Percentiles rank a stretch among this genome's conserved stretches.
Evolutionary conservation across 2,113 vertebrate genomes (phyloP).

Genomic region (Centropus bengalensis): DNA sequence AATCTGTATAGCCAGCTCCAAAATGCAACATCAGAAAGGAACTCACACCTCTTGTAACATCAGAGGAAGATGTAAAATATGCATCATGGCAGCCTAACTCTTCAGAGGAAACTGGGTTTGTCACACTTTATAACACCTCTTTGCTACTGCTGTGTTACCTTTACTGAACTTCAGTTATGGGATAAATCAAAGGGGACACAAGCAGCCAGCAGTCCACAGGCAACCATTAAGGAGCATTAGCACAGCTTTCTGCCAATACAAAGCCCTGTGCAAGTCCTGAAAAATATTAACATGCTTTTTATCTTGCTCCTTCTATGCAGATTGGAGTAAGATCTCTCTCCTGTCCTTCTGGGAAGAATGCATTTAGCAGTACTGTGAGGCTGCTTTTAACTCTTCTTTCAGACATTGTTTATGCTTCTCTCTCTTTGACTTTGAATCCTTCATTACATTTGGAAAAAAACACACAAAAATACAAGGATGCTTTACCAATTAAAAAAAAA

Average conservation of each 20-base stretch:
- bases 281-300: background rate
- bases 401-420: background rate
- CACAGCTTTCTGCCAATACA: background rate
- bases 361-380: background rate
- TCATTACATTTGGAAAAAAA: background rate
- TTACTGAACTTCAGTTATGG: background rate
- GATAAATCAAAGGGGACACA: slow-evolving; percentile 30
- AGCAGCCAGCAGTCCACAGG: background rate
- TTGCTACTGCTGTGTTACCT: background rate
- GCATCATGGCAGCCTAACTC: slow-evolving; percentile 50
- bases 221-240: background rate
- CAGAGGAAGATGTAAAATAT: slow-evolving; percentile 45
- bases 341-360: background rate
- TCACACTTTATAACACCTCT: slow-evolving; percentile 27
- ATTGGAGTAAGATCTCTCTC: background rate
- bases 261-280: background rate
- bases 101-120: slow-evolving; percentile 37
- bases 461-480: background rate
- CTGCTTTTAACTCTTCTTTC: background rate
- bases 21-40: slow-evolving; percentile 19
- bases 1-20: background rate
- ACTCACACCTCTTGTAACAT: slow-evolving; percentile 25
- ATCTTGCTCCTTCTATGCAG: background rate
- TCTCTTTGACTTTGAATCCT: background rate
- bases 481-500: background rate